Evolutionary conservation across 2,888 invertebrate species (phyloP), one percentile per base, ranked within the genome.

Genomic region (Lomographa bimaculata): DNA sequence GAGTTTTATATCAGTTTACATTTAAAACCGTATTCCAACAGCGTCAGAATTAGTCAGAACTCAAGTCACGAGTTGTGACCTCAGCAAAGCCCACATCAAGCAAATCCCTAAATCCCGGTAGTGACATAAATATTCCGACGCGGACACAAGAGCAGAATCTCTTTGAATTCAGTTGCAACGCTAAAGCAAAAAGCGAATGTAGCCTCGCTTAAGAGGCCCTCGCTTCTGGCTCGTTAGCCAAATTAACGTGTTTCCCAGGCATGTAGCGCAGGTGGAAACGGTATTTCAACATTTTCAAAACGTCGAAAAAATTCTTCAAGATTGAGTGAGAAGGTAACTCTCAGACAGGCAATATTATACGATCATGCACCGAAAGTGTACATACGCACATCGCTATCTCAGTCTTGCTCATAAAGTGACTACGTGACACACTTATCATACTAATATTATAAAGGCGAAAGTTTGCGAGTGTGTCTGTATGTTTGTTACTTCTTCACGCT

Each of bases 141-240:
- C 37, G 42, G 37, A 27, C 46, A 40, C 38, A 45, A 36, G 24
- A 44, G 26, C 42, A 26, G 29, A 39, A 32, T 58, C 54, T 47
- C 65, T 71, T 71, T 71, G 64, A 73, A 57, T 60, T 54, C 53
- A 48, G 53, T 46, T 55, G 64, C 60, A 61, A 54, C 57, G 64
- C 61, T 58, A 59, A 64, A 66, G 72, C 61, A 70, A 74, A 82
- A 75, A 72, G 67, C 65, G 60, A 66, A 71, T 66, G 67, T 67
- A 57, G 57, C 60, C 69, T 58, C 52, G 59, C 53, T 56, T 47
- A 55, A 62, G 76, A 78, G 50, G 77, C 74, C 46, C 76, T 83
- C 56, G 57, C 51, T 56, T 75, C 65, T 70, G 79, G 77, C 79
- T 82, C 81, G 82, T 83, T 83, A 80, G 64, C 73, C 59, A 81